Conservation (phyloP, 2,797 vertebrate species). For the Halcyon smyrnensis region DNA sequence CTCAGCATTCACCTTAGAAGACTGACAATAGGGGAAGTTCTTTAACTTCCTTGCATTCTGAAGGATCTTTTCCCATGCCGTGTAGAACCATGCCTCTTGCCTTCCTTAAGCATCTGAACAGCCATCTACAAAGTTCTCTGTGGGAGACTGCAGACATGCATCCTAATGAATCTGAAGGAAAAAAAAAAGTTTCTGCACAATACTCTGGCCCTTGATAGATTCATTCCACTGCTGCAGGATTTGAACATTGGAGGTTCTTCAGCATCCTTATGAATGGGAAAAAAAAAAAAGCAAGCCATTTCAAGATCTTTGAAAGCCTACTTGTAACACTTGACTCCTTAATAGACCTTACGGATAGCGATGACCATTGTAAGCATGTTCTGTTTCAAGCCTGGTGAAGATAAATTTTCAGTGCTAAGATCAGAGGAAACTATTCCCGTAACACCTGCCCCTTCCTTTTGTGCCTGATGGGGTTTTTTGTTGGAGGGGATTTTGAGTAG, state of each 20-base stretch:
- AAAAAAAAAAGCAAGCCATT: neutral
- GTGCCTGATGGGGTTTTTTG: neutral
- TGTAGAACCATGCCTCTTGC: neutral
- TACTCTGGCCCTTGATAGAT: neutral
- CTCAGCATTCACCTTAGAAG: neutral
- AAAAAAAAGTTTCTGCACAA: neutral
- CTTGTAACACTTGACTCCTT: neutral
- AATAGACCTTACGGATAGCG: neutral
- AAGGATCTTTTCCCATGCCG: neutral
- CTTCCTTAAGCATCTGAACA: slow-evolving; percentile 12
- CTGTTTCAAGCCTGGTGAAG: neutral
- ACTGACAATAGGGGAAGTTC: neutral
- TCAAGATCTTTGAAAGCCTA: slow-evolving; percentile 18
- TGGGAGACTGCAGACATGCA: neutral
- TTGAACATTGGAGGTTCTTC: slow-evolving; percentile 22
- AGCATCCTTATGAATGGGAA: neutral
- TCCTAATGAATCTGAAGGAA: neutral
- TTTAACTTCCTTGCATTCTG: neutral
- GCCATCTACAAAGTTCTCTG: neutral
- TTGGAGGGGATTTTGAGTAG: neutral
- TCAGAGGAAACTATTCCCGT: neutral
- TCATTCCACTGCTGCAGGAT: slow-evolving; percentile 29
- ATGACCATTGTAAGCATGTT: neutral
- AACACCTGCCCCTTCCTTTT: neutral
- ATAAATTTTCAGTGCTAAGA: neutral